phyloP scores from a whole-genome alignment of 2,113 vertebrate species.

The Pelodiscus sinensis region DNA sequence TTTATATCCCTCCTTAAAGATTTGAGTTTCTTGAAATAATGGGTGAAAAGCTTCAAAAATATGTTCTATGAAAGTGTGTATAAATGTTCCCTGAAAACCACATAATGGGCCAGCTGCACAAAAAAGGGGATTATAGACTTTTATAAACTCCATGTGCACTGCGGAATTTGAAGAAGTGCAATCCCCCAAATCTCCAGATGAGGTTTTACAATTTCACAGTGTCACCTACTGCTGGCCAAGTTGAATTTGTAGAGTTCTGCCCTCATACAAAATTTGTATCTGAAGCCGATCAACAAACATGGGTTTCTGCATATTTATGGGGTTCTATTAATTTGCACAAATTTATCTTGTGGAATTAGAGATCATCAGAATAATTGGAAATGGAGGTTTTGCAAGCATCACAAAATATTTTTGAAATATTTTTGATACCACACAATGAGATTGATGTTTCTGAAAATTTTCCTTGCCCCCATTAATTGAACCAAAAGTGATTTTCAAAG shows the following conservation, averaged over 20 bases:
- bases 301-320: too few species aligned
- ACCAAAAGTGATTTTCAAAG: not conserved
- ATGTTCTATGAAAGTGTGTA: not conserved
- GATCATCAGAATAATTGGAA: not conserved
- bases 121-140: not conserved
- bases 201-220: not conserved
- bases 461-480: fast-evolving
- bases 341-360: not conserved
- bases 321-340: fast-evolving
- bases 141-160: not conserved
- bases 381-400: not conserved
- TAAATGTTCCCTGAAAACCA: not conserved
- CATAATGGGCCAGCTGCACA: not conserved
- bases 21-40: not conserved
- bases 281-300: too few species aligned
- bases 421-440: not conserved
- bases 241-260: not conserved
- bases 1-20: not conserved
- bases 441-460: not conserved
- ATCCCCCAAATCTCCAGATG: fast-evolving
- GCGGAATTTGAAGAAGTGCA: not conserved
- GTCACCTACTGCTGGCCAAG: not conserved
- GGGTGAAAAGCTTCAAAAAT: not conserved
- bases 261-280: too few species aligned
- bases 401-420: not conserved